Conservation (phyloP, 2,113 vertebrate species). For the Noturus placidus region DNA sequence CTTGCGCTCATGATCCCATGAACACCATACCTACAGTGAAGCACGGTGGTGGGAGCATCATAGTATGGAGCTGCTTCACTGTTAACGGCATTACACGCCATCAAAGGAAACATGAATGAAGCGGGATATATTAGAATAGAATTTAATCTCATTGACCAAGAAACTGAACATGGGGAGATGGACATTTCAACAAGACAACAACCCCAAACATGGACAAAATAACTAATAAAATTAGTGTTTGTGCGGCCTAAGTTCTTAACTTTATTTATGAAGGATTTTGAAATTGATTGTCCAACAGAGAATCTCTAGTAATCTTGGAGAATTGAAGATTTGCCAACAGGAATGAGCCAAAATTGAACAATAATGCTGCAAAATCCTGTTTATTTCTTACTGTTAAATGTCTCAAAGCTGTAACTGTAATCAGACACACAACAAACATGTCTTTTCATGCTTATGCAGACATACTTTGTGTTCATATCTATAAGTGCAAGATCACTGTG, state of each 20-base stretch:
- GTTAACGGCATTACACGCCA: too few relatives aligned
- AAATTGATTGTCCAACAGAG: not conserved
- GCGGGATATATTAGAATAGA: not conserved
- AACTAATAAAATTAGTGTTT: not conserved
- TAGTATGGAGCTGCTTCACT: too few relatives aligned
- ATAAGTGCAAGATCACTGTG: not conserved
- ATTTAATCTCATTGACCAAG: too few relatives aligned
- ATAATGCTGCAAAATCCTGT: not conserved
- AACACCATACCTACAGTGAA: too few relatives aligned
- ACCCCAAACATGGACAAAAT: not conserved
- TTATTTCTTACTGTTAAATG: not conserved
- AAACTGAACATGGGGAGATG: not conserved
- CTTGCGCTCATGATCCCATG: too few relatives aligned
- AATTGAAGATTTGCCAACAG: not conserved
- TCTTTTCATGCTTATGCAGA: not conserved
- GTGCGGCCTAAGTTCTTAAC: not conserved
- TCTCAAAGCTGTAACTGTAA: not conserved
- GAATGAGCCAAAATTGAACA: not conserved
- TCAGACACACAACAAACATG: not conserved
- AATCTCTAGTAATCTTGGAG: not conserved
- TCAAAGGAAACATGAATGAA: too few relatives aligned
- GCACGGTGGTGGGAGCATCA: too few relatives aligned
- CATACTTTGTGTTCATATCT: not conserved
- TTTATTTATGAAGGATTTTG: not conserved
- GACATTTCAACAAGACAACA: not conserved